Conservation (phyloP, 2,888 invertebrate species). For the Macaria notata region DNA sequence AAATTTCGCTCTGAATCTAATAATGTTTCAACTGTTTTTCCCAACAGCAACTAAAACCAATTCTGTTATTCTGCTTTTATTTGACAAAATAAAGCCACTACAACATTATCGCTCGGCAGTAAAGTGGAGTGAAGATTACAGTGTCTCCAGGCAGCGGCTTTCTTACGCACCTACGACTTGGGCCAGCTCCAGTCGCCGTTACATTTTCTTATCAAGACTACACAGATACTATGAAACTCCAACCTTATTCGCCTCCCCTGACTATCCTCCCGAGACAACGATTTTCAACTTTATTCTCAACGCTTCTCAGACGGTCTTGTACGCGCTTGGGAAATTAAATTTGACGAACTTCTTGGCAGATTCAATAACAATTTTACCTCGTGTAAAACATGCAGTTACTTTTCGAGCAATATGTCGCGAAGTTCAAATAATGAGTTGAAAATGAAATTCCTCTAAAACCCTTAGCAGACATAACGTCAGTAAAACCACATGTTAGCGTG, state of each 20-base stretch:
- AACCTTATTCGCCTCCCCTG: slow-evolving; percentile 19
- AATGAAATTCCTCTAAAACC: no score
- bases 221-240: slow-evolving; percentile 44
- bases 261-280: slow-evolving; percentile 11
- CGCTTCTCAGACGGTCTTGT: not conserved
- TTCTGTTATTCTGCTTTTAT: slow-evolving; percentile 11
- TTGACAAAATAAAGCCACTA: slow-evolving; percentile 18
- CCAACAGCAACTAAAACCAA: not conserved
- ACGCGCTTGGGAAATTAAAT: slow-evolving; percentile 4
- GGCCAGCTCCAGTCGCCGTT: slow-evolving; percentile 55
- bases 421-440: not conserved
- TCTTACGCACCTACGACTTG: slow-evolving; percentile 56
- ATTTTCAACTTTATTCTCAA: slow-evolving; percentile 21
- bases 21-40: no score
- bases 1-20: no score
- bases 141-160: slow-evolving; percentile 53
- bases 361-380: slow-evolving; percentile 3
- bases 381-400: not conserved
- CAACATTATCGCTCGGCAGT: slow-evolving; percentile 39
- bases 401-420: not conserved
- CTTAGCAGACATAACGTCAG: no score
- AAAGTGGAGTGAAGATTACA: slow-evolving; percentile 62
- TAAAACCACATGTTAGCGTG: slow-evolving; percentile 9
- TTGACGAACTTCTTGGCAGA: slow-evolving; percentile 8
- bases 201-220: slow-evolving; percentile 67